Evolutionary conservation across 2,888 invertebrate species (phyloP).

Genomic region (Drosophila anomalata): DNA sequence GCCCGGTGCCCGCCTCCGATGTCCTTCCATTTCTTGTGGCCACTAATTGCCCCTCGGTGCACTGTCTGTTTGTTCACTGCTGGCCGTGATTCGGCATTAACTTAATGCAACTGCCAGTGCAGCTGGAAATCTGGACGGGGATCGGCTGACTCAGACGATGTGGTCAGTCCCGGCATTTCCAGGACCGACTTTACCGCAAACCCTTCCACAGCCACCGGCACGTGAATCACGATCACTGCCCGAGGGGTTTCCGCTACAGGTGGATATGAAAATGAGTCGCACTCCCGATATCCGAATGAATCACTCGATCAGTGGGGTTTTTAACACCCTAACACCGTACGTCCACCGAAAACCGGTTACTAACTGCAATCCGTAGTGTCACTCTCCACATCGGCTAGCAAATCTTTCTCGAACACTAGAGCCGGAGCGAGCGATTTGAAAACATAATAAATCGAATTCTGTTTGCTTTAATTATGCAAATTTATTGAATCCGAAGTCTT

Average conservation of each 20-base stretch:
- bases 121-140: background rate
- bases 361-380: conserved; percentile 29
- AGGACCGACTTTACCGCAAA: conserved; percentile 18
- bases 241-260: conserved; percentile 8
- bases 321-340: background rate
- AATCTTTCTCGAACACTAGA: conserved; percentile 36
- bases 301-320: conserved; percentile 26
- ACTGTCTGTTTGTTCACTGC: conserved; percentile 1
- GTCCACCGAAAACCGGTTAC: conserved; percentile 26
- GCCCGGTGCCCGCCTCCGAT: background rate
- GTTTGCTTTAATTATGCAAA: conserved; percentile 30
- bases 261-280: conserved; percentile 24
- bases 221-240: conserved; percentile 18
- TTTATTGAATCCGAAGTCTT: background rate
- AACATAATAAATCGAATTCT: conserved; percentile 15
- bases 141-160: conserved; percentile 23
- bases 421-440: background rate
- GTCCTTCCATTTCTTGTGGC: conserved; percentile 31
- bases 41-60: conserved; percentile 44
- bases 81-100: conserved; percentile 34
- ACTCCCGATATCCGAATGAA: conserved; percentile 24
- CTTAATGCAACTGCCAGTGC: conserved; percentile 24
- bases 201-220: background rate
- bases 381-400: conserved; percentile 25
- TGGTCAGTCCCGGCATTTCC: conserved; percentile 15